phyloP scores from a whole-genome alignment of 2,113 vertebrate genomes.

The Lycaon pictus region DNA sequence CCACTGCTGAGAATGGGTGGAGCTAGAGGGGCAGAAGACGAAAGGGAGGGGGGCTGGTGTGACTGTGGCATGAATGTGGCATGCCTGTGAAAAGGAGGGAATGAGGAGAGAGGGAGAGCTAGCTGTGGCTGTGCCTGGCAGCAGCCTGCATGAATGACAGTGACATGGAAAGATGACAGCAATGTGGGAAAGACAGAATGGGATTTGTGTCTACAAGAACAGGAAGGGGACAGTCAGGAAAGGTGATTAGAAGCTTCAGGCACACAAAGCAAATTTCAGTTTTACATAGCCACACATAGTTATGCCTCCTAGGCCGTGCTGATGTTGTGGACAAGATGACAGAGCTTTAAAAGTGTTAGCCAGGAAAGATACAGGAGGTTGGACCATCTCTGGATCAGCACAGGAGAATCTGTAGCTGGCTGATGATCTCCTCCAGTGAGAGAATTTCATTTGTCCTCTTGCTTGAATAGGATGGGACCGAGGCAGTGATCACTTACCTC shows the following conservation, averaged over 20 bases:
- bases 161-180: background rate
- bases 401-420: background rate
- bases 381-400: background rate
- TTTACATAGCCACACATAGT: background rate
- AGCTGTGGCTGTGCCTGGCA: background rate
- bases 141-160: background rate
- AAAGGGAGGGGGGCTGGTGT: background rate
- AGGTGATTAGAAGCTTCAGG: background rate
- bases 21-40: background rate
- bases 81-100: background rate
- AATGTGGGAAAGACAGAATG: background rate
- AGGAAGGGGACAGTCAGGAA: constrained; percentile 14
- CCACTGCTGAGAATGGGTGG: background rate
- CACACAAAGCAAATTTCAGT: background rate
- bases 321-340: constrained; percentile 2
- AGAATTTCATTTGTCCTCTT: background rate
- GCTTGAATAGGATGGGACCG: background rate
- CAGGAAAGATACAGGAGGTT: background rate
- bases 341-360: background rate
- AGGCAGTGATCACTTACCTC: background rate
- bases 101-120: background rate
- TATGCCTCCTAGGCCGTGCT: constrained; percentile 35
- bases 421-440: background rate
- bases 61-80: background rate
- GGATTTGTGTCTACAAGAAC: background rate